A percentile compares a stretch with the other conserved stretches of the same genome.
Evolutionary conservation across 2,797 vertebrate genomes (phyloP).

Genomic region (Ctenopoma multispine): DNA sequence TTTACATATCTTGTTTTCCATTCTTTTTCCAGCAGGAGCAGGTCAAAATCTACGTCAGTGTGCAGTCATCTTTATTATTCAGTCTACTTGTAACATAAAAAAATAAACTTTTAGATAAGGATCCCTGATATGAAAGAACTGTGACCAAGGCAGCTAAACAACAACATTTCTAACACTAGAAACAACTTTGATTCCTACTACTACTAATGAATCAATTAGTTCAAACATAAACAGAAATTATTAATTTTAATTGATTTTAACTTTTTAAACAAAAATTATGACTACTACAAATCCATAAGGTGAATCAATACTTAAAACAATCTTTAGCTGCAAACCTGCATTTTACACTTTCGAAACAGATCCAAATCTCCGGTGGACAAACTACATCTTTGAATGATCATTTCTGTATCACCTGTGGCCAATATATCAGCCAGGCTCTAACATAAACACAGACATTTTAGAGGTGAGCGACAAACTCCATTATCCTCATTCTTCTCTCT

Average conservation of each 20-base stretch:
- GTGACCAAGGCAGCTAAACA: not conserved
- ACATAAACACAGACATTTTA: conserved; percentile 18
- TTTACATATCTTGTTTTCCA: too few species aligned
- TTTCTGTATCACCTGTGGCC: not conserved
- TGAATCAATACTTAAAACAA: not conserved
- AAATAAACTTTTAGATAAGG: too few species aligned
- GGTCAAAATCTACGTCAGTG: too few species aligned
- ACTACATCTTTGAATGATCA: not conserved
- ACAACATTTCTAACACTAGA: too few species aligned
- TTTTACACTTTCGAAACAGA: not conserved
- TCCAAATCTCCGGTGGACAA: too few species aligned
- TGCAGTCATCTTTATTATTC: too few species aligned
- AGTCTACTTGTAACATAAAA: too few species aligned
- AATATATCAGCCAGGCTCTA: not conserved
- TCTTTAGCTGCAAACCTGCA: not conserved
- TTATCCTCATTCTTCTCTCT: conserved; percentile 3
- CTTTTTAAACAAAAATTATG: not conserved
- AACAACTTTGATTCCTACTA: not conserved
- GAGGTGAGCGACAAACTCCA: conserved; percentile 25
- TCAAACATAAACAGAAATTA: too few species aligned
- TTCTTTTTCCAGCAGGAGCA: too few species aligned
- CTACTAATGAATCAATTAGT: not conserved
- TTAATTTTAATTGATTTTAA: too few species aligned
- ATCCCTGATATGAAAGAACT: too few species aligned
- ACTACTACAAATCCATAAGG: not conserved